These are phyloP conservation scores for Linurgus olivaceus DNA, from an alignment of 2,797 vertebrate genomes.

Conservation along the genomic window DNA sequence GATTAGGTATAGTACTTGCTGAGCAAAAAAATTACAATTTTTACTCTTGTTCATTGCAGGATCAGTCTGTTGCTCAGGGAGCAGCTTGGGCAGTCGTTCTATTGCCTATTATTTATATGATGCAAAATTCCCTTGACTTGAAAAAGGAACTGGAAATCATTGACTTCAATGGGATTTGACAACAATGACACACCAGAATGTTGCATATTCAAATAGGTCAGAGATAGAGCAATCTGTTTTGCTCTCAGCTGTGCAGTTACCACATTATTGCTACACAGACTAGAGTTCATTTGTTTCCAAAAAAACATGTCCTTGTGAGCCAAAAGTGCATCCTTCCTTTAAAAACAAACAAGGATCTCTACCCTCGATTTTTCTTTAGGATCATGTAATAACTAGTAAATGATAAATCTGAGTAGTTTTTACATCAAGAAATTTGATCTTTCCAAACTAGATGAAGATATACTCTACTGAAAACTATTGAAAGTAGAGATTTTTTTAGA, in stretches of 20 bases:
- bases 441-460: neutral
- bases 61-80: neutral
- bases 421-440: neutral
- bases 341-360: neutral
- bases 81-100: neutral
- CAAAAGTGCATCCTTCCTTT: neutral
- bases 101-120: neutral
- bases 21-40: neutral
- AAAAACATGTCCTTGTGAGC: neutral
- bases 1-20: neutral
- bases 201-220: conserved; percentile 3
- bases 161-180: neutral
- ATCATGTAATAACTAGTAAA: neutral
- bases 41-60: neutral
- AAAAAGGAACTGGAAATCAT: neutral
- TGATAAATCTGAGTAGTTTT: neutral
- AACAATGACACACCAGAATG: neutral
- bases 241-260: neutral
- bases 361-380: neutral
- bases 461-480: neutral
- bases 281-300: neutral
- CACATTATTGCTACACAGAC: neutral
- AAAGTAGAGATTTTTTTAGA: neutral
- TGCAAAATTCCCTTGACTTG: neutral
- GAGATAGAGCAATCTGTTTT: conserved; percentile 6